phyloP scores from a whole-genome alignment of 1,140 invertebrate species.

The Euwallacea similis region DNA sequence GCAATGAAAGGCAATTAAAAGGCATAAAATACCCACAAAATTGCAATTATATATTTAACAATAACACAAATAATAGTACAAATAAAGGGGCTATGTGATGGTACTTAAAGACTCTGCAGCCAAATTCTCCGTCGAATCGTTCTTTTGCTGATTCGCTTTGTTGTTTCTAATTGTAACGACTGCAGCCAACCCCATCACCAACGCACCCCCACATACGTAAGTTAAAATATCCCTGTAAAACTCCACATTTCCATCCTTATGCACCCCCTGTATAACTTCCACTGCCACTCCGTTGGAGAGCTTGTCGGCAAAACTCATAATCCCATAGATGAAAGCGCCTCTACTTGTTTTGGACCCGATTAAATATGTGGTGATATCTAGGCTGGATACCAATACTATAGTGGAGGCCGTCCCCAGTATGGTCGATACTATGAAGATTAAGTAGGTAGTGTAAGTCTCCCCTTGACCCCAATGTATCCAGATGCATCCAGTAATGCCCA shows the following conservation, averaged over 20 bases:
- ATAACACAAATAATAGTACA: too few relatives aligned
- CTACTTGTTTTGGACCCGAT: conserved; percentile 84
- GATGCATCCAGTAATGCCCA: conserved; percentile 66
- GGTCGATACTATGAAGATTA: conserved; percentile 73
- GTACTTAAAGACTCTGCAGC: neutral
- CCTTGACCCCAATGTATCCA: conserved; percentile 71
- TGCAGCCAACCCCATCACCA: conserved; percentile 58
- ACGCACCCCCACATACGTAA: conserved; percentile 62
- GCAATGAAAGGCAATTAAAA: too few relatives aligned
- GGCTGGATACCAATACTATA: conserved; percentile 86
- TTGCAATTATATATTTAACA: too few relatives aligned
- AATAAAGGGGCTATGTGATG: neutral
- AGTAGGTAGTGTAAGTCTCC: conserved; percentile 61
- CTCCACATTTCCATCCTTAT: conserved; percentile 43
- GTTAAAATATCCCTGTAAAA: conserved; percentile 58
- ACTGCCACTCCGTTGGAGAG: conserved; percentile 84
- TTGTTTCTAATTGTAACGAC: conserved; percentile 42
- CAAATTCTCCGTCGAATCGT: neutral
- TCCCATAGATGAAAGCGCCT: conserved; percentile 92
- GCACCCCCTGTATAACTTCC: conserved; percentile 73
- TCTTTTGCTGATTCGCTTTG: conserved; percentile 5
- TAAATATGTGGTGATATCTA: conserved; percentile 86
- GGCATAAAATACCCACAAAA: too few relatives aligned
- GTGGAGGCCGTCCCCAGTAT: conserved; percentile 82
- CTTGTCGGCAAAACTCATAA: conserved; percentile 96